Percentiles rank a stretch among this genome's conserved stretches.
Evolutionary conservation across 2,797 vertebrate genomes (phyloP).

Genomic region (Oophaga sylvatica): DNA sequence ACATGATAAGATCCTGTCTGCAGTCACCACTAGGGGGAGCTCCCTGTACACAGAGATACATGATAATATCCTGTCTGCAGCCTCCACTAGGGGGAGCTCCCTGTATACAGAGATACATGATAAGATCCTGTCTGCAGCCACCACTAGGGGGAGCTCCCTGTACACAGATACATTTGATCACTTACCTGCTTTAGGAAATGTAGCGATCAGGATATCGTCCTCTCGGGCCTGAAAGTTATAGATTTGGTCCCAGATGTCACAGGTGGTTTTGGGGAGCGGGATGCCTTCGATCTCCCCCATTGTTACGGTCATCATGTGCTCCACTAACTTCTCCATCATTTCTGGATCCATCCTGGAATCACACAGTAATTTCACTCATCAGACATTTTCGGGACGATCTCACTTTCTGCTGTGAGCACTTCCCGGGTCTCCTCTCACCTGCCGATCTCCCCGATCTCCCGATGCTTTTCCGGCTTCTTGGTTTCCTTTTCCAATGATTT

Average conservation of each 20-base stretch:
- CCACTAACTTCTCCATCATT: neutral
- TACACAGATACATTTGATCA: too few relatives aligned
- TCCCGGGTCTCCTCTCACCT: too few relatives aligned
- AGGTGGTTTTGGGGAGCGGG: constrained; percentile 49
- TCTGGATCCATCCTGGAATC: constrained; percentile 33
- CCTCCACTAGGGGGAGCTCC: too few relatives aligned
- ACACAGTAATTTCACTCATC: neutral
- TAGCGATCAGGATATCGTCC: constrained; percentile 69
- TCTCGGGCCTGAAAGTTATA: constrained; percentile 65
- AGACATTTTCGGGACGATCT: neutral
- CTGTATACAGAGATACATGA: too few relatives aligned
- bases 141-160: too few relatives aligned
- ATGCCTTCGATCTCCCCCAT: constrained; percentile 63
- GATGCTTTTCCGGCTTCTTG: too few relatives aligned
- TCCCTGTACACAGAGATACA: too few relatives aligned
- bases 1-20: too few relatives aligned
- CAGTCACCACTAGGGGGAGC: too few relatives aligned
- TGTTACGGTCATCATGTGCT: rapidly evolving
- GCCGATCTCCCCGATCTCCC: too few relatives aligned
- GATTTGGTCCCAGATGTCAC: constrained; percentile 67
- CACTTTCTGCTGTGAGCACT: neutral
- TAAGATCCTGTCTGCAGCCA: too few relatives aligned
- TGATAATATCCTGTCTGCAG: too few relatives aligned
- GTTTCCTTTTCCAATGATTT: neutral
- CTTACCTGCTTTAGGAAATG: constrained; percentile 71